Base-by-base conservation (phyloP, 1,140 invertebrate species). In the Asobara japonica region DNA sequence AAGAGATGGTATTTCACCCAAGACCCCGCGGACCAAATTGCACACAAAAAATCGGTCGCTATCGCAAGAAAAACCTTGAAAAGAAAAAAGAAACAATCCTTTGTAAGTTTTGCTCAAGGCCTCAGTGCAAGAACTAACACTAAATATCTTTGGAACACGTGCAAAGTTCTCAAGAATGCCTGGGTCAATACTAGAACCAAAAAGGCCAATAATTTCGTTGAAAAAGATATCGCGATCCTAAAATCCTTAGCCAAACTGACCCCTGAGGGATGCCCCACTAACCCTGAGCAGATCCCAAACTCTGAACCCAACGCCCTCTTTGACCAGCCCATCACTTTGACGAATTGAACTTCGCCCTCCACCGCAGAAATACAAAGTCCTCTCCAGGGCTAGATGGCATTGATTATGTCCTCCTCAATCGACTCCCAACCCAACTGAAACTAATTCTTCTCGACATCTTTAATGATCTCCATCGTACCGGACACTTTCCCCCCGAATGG, bases 151-250 rank as follows among this genome's bases (percentile, higher is more conserved):
- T 75, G 64, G 67, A 72, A 71, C n/a, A 75, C 60, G 13, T 75
- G 62, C 11, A 75, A 72, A 65, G 61, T 75, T 30, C 67, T 75
- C n/a, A 75, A 70, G 38, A 72, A 72, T 27, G 25, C 36, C 33
- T 72, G 60, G 66, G 30, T 62, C 10, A 75, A 72, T 36, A 66
- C 51, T 36, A 20, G 41, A 3, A 13, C 64, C 11, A 36, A 38
- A 20, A 18, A 20, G 11, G 25, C 27, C 13, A 67, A 10, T 38
- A 30, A 61, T n/a, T 25, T 41, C 18, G 3, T 38, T n/a, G 29
- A 36, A 20, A 61, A 61, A 18, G 2, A 20, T 7, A 30, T 27
- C n/a, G n/a, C 16, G 10, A 60, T 13, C 27, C n/a, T n/a, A n/a
- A 5, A 61, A 72, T 11, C 60, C 11, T 29, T 71, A 3, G 48